Base-by-base conservation (phyloP, 92 coral and sea anemone species). In the Heliopora coerulea region DNA sequence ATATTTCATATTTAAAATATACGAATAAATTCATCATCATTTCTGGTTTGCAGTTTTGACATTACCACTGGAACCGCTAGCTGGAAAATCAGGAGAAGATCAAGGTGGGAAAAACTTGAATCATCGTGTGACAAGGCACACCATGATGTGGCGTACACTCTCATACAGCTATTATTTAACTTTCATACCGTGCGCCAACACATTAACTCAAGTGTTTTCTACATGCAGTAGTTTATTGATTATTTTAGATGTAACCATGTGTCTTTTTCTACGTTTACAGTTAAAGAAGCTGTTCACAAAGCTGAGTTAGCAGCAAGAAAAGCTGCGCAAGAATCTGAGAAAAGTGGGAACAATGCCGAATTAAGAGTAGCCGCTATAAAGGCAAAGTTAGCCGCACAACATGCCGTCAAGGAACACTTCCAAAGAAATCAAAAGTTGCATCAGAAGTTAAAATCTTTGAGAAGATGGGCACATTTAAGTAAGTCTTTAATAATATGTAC, bases 221-320 rank as follows among this genome's bases (percentile, higher is more conserved):
- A 59, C 6, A 3, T 13, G 11, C 31, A 73, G 21, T 24, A 14
- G 8, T 2, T 33, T 27, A 34, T 13, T 8, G 18, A 10, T 21
- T 75, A 0, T 19, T 10, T 26, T 61, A 28, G 23, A 33, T 23
- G 20, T 52, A 21, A 26, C 11, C 42, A 17, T 50, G 17, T 50
- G 42, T 4, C 42, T 37, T 37, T 37, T n/a, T n/a, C n/a, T 8
- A 11, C 34, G 23, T 33, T 9, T 37, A 37, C 49, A 56, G 98
- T 93, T 15, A 86, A 86, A 73, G 97, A 88, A 62, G 88, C 97
- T 23, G 99, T 95, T 5, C 93, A 89, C 49, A 95, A 77, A 57
- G 99, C 99, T 17, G 99, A 95, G 56, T 72, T 86, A 54, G 99
- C 91, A 15, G 99, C 99, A 12, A 85, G 84, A 33, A 83, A 84